Evolutionary conservation across 2,113 vertebrate species (phyloP), one percentile per base, ranked within the genome.

Genomic region (Cyanistes caeruleus): DNA sequence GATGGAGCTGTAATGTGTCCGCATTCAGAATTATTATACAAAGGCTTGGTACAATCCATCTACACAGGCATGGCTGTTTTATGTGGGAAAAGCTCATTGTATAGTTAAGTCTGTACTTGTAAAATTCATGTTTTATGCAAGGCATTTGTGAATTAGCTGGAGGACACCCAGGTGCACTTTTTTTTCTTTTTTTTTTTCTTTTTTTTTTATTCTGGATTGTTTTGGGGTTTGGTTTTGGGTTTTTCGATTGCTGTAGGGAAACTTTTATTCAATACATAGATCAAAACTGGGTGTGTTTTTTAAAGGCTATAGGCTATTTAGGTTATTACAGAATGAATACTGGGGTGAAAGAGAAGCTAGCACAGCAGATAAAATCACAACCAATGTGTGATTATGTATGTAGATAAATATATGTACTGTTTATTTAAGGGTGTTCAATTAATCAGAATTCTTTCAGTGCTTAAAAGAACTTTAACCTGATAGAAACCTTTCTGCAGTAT

Each of bases 201-300:
- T 39, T 37, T 5, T 16, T 48, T 9, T 43, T 10, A 10, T 53
- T 30, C 30, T 37, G 4, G 3, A 0, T 9, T n/a, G 7, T 1
- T 30, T 20, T 8, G 24, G 3, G 5, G 13, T 39, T 39, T 39
- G 39, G 39, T 39, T 39, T 39, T 39, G 39, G 39, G 39, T 39
- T 43, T 10, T 41, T 39, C 35, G 0, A 20, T 78, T 84, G 14
- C 13, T 53, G 35, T 31, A 49, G 22, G 56, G 28, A 73, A 83
- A 25, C 5, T 10, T 21, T 35, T 78, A 15, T 11, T 72, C 9
- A 56, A 6, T 80, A 31, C 9, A 6, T 41, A 49, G 14, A 22
- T 64, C 2, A 48, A 90, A 76, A 43, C 3, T 72, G 11, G 2
- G 22, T 35, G 10, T 33, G 4, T 35, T 73, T 22, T 82, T 90